Conservation (phyloP, 2,797 vertebrate species). For the Clarias platycephalus region DNA sequence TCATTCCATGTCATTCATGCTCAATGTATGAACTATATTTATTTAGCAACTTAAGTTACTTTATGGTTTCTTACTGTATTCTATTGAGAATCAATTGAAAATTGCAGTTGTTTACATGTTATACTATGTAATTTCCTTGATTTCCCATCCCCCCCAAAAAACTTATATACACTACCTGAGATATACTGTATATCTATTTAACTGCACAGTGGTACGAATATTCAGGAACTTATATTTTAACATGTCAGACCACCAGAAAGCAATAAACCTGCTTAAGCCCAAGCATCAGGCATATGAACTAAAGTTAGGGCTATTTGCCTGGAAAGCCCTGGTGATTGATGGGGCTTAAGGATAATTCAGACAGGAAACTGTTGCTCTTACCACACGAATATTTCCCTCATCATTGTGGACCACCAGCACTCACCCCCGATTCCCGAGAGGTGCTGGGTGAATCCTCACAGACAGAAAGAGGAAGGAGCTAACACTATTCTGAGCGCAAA, state of each 20-base stretch:
- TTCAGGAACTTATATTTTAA: constrained; percentile 46
- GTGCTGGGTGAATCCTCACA: constrained; percentile 28
- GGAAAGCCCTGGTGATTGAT: constrained; percentile 54
- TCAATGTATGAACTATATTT: not conserved
- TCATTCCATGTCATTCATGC: constrained; percentile 1
- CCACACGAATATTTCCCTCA: constrained; percentile 51
- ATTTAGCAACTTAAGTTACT: not conserved
- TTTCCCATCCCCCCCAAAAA: constrained; percentile 29
- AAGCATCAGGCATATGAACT: constrained; percentile 36
- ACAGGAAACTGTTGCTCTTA: constrained; percentile 52
- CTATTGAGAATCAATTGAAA: constrained; percentile 2
- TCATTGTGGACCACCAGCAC: constrained; percentile 46
- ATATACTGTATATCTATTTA: constrained; percentile 38
- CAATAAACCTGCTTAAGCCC: constrained; percentile 46
- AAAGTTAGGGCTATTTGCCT: constrained; percentile 44
- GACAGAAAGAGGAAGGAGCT: constrained; percentile 36
- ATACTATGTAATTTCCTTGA: constrained; percentile 7
- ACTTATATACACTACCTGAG: constrained; percentile 40
- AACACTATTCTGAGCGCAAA: constrained; percentile 27
- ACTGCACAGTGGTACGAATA: constrained; percentile 43
- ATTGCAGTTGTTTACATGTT: not conserved
- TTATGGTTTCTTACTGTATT: not conserved
- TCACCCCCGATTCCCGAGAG: constrained; percentile 28
- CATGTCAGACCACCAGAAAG: constrained; percentile 52
- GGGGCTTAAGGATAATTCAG: constrained; percentile 51